Percentiles rank a stretch among this genome's conserved stretches.
These are phyloP conservation scores for Lagria hirta DNA, from an alignment of 2,888 invertebrate genomes.

Conservation along the genomic window DNA sequence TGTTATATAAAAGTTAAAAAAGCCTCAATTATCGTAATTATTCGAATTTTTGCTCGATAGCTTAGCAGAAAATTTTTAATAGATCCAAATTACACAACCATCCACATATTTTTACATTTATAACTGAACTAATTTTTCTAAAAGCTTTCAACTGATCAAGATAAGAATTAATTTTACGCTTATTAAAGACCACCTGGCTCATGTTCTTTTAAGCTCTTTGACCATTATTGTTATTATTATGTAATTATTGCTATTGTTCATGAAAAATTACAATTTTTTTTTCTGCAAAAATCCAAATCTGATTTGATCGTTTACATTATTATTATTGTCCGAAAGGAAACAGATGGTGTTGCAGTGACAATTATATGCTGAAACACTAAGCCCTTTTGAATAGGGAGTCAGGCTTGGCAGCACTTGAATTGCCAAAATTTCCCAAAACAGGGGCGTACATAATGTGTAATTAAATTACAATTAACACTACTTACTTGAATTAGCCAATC, in stretches of 20 bases:
- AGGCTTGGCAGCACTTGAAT: constrained; percentile 50
- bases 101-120: constrained; percentile 13
- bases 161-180: constrained; percentile 24
- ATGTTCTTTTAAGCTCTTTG: too few species aligned
- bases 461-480: too few species aligned
- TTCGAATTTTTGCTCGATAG: constrained; percentile 9
- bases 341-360: constrained; percentile 56
- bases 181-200: constrained; percentile 21
- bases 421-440: constrained; percentile 19
- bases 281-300: constrained; percentile 38
- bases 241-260: too few species aligned
- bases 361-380: constrained; percentile 55
- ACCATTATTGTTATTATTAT: too few species aligned
- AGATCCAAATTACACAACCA: constrained; percentile 11
- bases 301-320: constrained; percentile 43
- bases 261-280: too few species aligned
- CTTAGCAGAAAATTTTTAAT: constrained; percentile 19
- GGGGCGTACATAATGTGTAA: too few species aligned
- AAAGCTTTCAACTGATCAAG: constrained; percentile 9
- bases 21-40: too few species aligned
- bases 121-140: constrained; percentile 17
- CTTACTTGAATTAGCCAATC: too few species aligned
- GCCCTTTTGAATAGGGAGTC: constrained; percentile 53
- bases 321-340: constrained; percentile 50
- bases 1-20: too few species aligned